Evolutionary conservation across 2,888 invertebrate genomes (phyloP).

Genomic region (Lepidocyrtoides sp.): DNA sequence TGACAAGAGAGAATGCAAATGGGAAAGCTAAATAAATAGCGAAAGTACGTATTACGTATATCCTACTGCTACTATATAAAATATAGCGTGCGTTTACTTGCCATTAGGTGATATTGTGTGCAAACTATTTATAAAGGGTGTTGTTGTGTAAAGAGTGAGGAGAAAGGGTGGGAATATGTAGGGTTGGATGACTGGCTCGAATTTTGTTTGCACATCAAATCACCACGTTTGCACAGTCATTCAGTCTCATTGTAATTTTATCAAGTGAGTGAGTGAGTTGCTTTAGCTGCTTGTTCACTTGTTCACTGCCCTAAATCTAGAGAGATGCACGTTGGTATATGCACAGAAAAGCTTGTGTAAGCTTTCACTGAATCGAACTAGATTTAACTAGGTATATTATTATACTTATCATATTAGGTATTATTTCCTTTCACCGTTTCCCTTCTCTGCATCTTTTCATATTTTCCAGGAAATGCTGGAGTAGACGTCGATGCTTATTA

Average conservation of each 20-base stretch:
- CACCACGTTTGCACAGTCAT: constrained; percentile 78
- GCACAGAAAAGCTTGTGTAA: too few species aligned
- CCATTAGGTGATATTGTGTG: background rate
- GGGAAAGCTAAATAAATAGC: background rate
- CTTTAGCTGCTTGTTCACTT: constrained; percentile 47
- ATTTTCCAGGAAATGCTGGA: too few species aligned
- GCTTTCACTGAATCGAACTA: too few species aligned
- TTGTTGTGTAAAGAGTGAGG: constrained; percentile 30
- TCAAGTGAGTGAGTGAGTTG: constrained; percentile 25
- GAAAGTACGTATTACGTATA: too few species aligned
- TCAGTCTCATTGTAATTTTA: constrained; percentile 74
- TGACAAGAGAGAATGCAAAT: constrained; percentile 8
- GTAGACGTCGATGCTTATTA: too few species aligned
- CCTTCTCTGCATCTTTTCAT: too few species aligned
- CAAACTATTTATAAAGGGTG: constrained; percentile 20
- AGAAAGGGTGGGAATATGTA: background rate
- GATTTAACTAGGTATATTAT: too few species aligned
- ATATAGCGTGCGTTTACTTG: too few species aligned
- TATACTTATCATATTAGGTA: too few species aligned
- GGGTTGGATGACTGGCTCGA: background rate
- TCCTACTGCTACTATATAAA: background rate
- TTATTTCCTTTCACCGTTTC: too few species aligned
- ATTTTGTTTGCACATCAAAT: constrained; percentile 55
- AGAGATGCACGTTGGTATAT: background rate
- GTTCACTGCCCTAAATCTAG: too few species aligned